Percentiles rank a stretch among this genome's conserved stretches.
Evolutionary conservation across 2,888 invertebrate species (phyloP).

Genomic region (Eupithecia centaureata): DNA sequence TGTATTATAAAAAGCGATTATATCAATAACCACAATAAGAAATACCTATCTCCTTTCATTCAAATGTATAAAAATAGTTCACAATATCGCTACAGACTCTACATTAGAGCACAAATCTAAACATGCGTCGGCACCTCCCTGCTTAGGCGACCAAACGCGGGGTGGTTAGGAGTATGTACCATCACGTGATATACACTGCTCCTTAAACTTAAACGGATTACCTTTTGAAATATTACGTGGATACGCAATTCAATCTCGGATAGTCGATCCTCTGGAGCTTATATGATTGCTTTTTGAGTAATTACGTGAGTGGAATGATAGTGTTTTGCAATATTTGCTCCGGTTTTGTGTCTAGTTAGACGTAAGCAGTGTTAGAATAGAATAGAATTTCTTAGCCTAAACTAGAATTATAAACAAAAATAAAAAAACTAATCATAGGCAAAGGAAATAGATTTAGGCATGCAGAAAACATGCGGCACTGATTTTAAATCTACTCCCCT

Average conservation of each 20-base stretch:
- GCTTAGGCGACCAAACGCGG: slow-evolving; percentile 79
- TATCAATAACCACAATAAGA: too few relatives aligned
- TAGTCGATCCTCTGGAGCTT: slow-evolving; percentile 68
- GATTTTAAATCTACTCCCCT: too few relatives aligned
- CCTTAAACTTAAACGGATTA: slow-evolving; percentile 83
- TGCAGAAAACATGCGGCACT: too few relatives aligned
- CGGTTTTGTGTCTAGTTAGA: not conserved
- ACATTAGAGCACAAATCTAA: slow-evolving; percentile 58
- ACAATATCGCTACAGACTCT: not conserved
- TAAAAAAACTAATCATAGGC: too few relatives aligned
- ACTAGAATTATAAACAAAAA: too few relatives aligned
- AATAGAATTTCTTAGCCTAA: too few relatives aligned
- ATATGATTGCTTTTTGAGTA: slow-evolving; percentile 76
- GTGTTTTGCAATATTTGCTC: slow-evolving; percentile 5
- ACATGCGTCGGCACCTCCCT: slow-evolving; percentile 76
- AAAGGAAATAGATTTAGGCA: too few relatives aligned
- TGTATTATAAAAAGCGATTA: too few relatives aligned
- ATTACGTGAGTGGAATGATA: slow-evolving; percentile 52
- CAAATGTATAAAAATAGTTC: too few relatives aligned
- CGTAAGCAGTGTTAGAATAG: too few relatives aligned
- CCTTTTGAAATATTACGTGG: slow-evolving; percentile 82
- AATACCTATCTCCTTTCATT: too few relatives aligned
- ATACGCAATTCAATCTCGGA: slow-evolving; percentile 80
- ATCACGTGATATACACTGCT: slow-evolving; percentile 80
- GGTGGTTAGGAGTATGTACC: slow-evolving; percentile 65